phyloP scores from a whole-genome alignment of 2,888 invertebrate species.

The Himalopsyche japonica region DNA sequence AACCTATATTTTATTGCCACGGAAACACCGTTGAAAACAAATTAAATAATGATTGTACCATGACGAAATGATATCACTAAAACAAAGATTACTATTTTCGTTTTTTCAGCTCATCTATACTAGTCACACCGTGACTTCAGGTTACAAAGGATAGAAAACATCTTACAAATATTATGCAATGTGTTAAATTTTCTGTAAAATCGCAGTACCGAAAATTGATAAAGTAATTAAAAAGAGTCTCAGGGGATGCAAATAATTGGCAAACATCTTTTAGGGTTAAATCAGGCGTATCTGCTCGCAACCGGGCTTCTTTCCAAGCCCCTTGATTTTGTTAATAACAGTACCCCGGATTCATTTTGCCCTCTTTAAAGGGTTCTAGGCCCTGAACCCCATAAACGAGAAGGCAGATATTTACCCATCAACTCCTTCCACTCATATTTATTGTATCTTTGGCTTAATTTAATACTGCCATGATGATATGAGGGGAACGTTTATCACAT shows the following conservation, averaged over 20 bases:
- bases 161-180: not conserved
- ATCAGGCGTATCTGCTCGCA: not conserved
- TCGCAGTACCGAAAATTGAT: not conserved
- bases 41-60: too few species aligned
- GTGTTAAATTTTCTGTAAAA: not conserved
- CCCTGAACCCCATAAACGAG: conserved; percentile 9
- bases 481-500: not conserved
- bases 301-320: not conserved
- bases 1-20: too few species aligned
- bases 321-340: conserved; percentile 25
- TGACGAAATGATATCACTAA: too few species aligned
- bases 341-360: conserved; percentile 7
- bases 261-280: not conserved
- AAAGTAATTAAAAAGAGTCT: not conserved
- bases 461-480: not conserved
- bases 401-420: not conserved
- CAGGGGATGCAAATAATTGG: not conserved
- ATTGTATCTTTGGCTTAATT: conserved; percentile 19
- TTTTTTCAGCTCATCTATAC: too few species aligned
- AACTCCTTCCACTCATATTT: not conserved
- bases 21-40: too few species aligned
- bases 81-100: too few species aligned
- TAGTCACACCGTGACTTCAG: too few species aligned
- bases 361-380: not conserved
- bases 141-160: too few species aligned